Evolutionary conservation across 2,797 vertebrate genomes (phyloP).

Genomic region (Cyprinodon diabolis): DNA sequence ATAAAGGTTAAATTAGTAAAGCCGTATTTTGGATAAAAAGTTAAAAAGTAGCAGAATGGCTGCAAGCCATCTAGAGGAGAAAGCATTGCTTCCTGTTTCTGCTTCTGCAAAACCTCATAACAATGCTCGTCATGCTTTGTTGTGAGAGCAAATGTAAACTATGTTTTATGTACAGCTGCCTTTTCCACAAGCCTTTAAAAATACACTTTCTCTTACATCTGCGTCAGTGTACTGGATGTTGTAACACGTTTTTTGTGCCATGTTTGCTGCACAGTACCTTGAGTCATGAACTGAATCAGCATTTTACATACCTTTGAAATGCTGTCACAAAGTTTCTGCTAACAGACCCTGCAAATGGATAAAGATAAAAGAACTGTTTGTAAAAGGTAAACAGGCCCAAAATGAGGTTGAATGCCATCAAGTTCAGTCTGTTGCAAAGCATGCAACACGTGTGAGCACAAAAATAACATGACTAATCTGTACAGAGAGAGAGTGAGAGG

Average conservation of each 20-base stretch:
- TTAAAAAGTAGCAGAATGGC: slow-evolving; percentile 42
- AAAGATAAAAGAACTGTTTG: background rate
- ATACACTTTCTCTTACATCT: slow-evolving; percentile 16
- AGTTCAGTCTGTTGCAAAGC: background rate
- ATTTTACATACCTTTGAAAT: slow-evolving; percentile 46
- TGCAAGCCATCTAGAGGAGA: slow-evolving; percentile 48
- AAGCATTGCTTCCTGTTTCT: slow-evolving; percentile 30
- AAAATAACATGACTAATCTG: background rate
- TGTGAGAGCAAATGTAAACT: slow-evolving; percentile 32
- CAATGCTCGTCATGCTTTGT: slow-evolving; percentile 16
- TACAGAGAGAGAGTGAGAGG: background rate
- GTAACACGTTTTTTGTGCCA: slow-evolving; percentile 32
- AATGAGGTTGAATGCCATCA: background rate
- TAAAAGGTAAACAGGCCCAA: background rate
- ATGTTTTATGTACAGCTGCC: background rate
- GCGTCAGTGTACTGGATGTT: slow-evolving; percentile 15
- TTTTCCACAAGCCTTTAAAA: slow-evolving; percentile 10
- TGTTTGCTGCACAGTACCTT: slow-evolving; percentile 29
- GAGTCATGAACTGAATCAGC: slow-evolving; percentile 38
- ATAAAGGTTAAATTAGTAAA: slow-evolving; percentile 42
- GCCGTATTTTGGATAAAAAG: slow-evolving; percentile 58
- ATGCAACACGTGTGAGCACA: background rate
- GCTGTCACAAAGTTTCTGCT: slow-evolving; percentile 36
- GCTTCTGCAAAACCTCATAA: slow-evolving; percentile 46
- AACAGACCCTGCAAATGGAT: slow-evolving; percentile 1